phyloP scores from a whole-genome alignment of 2,888 invertebrate genomes.

The Neoascia interrupta region DNA sequence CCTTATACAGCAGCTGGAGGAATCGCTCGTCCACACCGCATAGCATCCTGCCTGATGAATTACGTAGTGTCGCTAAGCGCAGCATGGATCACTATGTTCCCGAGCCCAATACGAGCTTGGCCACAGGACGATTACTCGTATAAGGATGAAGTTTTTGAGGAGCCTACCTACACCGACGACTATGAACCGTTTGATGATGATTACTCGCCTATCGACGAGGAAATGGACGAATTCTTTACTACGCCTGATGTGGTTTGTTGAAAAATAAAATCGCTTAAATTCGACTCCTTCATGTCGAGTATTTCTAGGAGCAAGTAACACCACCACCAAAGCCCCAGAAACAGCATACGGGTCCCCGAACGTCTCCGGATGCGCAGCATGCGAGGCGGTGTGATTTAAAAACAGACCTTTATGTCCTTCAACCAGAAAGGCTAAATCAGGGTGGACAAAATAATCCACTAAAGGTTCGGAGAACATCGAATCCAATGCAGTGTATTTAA shows the following conservation, averaged over 20 bases:
- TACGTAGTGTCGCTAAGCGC: slow-evolving; percentile 76
- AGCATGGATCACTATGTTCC: slow-evolving; percentile 77
- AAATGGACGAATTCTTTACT: slow-evolving; percentile 77
- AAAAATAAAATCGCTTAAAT: background rate
- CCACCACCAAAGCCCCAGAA: slow-evolving; percentile 77
- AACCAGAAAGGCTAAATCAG: slow-evolving; percentile 89
- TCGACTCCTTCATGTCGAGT: too few relatives aligned
- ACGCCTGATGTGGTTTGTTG: slow-evolving; percentile 75
- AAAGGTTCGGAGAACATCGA: slow-evolving; percentile 80
- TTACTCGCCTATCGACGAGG: slow-evolving; percentile 77
- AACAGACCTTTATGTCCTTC: slow-evolving; percentile 91
- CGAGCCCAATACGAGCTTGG: slow-evolving; percentile 77
- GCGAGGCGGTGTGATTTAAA: slow-evolving; percentile 92
- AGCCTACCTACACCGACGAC: slow-evolving; percentile 78
- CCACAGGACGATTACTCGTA: slow-evolving; percentile 78
- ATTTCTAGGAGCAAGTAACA: slow-evolving; percentile 76
- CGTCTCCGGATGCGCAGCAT: slow-evolving; percentile 82
- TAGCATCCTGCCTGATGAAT: slow-evolving; percentile 76
- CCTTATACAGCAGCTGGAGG: slow-evolving; percentile 79
- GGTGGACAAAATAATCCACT: slow-evolving; percentile 90
- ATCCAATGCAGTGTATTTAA: background rate
- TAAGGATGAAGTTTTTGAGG: slow-evolving; percentile 77
- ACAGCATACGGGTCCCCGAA: slow-evolving; percentile 76
- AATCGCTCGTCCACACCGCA: slow-evolving; percentile 73
- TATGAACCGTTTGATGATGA: slow-evolving; percentile 78